Base-by-base conservation (phyloP, 2,113 vertebrate genomes). In the Collichthys lucidus region DNA sequence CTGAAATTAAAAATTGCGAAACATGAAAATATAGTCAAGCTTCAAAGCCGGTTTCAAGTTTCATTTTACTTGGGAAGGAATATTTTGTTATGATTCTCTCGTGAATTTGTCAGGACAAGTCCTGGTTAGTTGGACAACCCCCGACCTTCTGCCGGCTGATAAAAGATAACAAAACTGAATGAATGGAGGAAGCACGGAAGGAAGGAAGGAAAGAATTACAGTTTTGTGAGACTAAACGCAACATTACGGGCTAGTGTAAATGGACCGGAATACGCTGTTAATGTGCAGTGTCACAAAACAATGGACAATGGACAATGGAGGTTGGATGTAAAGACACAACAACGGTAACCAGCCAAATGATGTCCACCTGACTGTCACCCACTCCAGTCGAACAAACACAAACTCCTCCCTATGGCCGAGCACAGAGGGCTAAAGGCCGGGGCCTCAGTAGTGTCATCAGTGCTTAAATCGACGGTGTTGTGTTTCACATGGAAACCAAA, bases 401-500 rank as follows among this genome's bases (percentile, higher is more conserved):
- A 2, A 53, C 61, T 31, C 47, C 24, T 59, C 65, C 24, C 67
- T 24, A 1, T 15, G 52, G 31, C 62, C 78, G 40, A 67, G 31
- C 67, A 31, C 22, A 44, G 35, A 29, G 17, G 71, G 67, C 75
- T 67, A n/a, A 83, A 50, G 73, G 74, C 77, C 35, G 12, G 24
- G 63, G 80, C 77, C 79, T 81, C 69, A 47, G 53, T n/a, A 7
- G 84, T 82, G 78, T 86, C 89, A 92, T 88, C 85, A 4, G 60
- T 2, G 55, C 82, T 87, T 88, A 82, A 83, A 89, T 72, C 57
- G 17, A 50, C 15, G n/a, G 91, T 79, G 80, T 90, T 67, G 53
- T 19, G 82, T 92, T 93, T 91, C 92, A 86, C 47, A 2, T 74
- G 65, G 61, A 85, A 57, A 64, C 82, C 15, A 85, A 82, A 90